Evolutionary conservation across 2,888 invertebrate genomes (phyloP).

Genomic region (Chloroclysta siterata): DNA sequence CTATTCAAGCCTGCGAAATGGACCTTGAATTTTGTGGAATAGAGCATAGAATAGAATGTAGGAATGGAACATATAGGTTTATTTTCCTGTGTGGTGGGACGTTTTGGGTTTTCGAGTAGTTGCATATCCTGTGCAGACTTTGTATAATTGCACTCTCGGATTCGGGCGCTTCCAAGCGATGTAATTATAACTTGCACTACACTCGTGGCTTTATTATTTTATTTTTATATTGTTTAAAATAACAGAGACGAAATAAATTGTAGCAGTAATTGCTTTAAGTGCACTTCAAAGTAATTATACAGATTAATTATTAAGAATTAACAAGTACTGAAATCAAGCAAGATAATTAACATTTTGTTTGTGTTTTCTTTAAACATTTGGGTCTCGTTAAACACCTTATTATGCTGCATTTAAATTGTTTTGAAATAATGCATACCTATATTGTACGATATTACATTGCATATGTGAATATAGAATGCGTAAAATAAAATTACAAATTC

Average conservation of each 20-base stretch:
- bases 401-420: conserved; percentile 8
- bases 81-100: conserved; percentile 43
- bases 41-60: conserved; percentile 45
- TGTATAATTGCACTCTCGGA: conserved; percentile 69
- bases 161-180: conserved; percentile 56
- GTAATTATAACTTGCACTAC: conserved; percentile 64
- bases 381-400: conserved; percentile 11
- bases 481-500: conserved; percentile 8
- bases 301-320: conserved; percentile 18
- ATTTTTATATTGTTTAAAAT: conserved; percentile 32
- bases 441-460: conserved; percentile 1
- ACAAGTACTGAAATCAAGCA: conserved; percentile 10
- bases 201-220: conserved; percentile 39
- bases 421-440: not conserved
- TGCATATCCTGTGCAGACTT: conserved; percentile 67
- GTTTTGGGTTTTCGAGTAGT: conserved; percentile 52
- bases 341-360: conserved; percentile 15
- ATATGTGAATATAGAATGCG: conserved; percentile 3
- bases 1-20: conserved; percentile 43
- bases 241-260: conserved; percentile 27
- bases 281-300: conserved; percentile 16
- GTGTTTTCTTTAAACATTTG: conserved; percentile 13
- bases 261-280: conserved; percentile 28
- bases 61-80: conserved; percentile 45
- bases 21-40: conserved; percentile 44